Evolutionary conservation across 2,888 invertebrate species (phyloP).

Genomic region (Anorthoa munda): DNA sequence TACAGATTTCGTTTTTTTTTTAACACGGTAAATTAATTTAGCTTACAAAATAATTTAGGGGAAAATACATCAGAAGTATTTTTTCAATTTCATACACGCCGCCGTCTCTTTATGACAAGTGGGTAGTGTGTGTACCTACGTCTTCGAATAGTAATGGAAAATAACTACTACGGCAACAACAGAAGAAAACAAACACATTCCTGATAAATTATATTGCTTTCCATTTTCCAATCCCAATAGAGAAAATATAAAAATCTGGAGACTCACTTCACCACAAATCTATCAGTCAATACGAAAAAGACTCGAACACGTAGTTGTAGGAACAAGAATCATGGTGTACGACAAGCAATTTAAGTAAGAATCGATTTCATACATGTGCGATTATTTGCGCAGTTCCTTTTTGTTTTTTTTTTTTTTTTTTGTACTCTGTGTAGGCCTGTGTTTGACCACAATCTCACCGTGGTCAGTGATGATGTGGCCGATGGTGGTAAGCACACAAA

Average conservation of each 20-base stretch:
- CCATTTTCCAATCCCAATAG: constrained; percentile 26
- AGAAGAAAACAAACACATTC: constrained; percentile 8
- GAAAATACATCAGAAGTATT: too few relatives aligned
- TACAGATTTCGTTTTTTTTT: too few relatives aligned
- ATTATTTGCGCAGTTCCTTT: constrained; percentile 16
- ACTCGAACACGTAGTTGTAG: constrained; percentile 18
- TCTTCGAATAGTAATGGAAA: too few relatives aligned
- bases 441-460: too few relatives aligned
- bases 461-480: too few relatives aligned
- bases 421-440: too few relatives aligned
- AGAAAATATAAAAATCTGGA: constrained; percentile 41
- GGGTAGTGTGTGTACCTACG: too few relatives aligned
- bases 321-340: constrained; percentile 34
- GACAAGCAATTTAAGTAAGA: constrained; percentile 63
- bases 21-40: too few relatives aligned
- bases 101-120: too few relatives aligned
- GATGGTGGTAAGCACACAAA: too few relatives aligned
- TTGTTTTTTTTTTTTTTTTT: not conserved
- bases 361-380: constrained; percentile 24
- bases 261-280: constrained; percentile 31
- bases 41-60: not conserved
- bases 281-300: constrained; percentile 39
- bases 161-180: not conserved
- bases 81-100: too few relatives aligned
- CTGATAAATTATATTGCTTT: constrained; percentile 19